Percentiles rank a stretch among this genome's conserved stretches.
These are phyloP conservation scores for Morus bassanus DNA, from an alignment of 2,797 vertebrate species.

Conservation along the genomic window DNA sequence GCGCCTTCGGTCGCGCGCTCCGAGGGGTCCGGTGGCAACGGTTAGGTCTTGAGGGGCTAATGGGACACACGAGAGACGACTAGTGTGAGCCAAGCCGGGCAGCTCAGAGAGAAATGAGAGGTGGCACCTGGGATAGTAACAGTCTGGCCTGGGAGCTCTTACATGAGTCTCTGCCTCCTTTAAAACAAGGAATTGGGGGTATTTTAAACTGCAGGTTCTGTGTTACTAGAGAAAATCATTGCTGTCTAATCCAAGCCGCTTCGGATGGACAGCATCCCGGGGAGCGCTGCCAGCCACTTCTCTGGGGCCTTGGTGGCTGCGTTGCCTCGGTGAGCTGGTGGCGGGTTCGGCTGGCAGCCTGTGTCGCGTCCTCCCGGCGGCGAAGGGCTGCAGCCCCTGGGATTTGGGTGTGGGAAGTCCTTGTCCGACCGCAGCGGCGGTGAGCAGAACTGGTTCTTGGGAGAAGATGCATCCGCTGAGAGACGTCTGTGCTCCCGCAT, in stretches of 20 bases:
- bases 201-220: not conserved
- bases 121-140: fast-evolving
- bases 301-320: not conserved
- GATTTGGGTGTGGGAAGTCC: not conserved
- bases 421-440: not conserved
- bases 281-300: not conserved
- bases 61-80: too few species aligned
- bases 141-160: not conserved
- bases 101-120: not conserved
- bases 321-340: not conserved
- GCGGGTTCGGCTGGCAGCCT: not conserved
- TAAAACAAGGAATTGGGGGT: not conserved
- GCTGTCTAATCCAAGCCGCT: not conserved
- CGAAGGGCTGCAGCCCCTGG: not conserved
- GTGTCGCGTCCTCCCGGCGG: fast-evolving
- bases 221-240: too few species aligned
- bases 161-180: not conserved
- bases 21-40: fast-evolving
- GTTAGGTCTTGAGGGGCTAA: fast-evolving
- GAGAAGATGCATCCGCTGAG: not conserved
- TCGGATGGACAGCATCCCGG: fast-evolving
- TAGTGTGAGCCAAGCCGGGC: fast-evolving
- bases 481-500: not conserved
- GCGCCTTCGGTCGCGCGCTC: fast-evolving
- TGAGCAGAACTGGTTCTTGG: not conserved